phyloP scores from a whole-genome alignment of 2,797 vertebrate species.

The Adelosebastes latens region DNA sequence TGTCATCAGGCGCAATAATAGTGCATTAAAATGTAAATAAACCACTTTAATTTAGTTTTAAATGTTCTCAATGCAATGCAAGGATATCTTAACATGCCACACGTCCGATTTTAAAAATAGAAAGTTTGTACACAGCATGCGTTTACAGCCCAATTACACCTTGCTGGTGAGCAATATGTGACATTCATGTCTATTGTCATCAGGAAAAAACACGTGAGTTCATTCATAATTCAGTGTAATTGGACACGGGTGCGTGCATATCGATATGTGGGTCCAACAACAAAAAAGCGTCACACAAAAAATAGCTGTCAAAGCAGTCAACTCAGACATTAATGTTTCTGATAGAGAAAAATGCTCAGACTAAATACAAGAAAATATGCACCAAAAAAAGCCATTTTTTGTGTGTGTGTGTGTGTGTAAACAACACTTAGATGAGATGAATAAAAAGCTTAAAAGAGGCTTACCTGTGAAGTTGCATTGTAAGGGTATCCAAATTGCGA shows the following conservation, averaged over 20 bases:
- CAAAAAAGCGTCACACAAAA: constrained; percentile 57
- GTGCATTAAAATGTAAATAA: constrained; percentile 4
- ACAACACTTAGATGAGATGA: constrained; percentile 22
- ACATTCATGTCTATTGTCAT: constrained; percentile 83
- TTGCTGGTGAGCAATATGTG: constrained; percentile 69
- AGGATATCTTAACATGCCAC: not conserved
- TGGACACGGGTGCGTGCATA: constrained; percentile 72
- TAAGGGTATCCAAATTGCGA: constrained; percentile 98
- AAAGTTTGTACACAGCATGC: constrained; percentile 59
- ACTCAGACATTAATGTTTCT: constrained; percentile 22
- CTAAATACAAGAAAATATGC: constrained; percentile 29
- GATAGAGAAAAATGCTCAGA: constrained; percentile 18
- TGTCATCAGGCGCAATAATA: constrained; percentile 3
- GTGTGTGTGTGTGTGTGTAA: not conserved
- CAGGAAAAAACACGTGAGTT: constrained; percentile 85
- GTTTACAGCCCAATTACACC: constrained; percentile 63
- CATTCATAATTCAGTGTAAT: constrained; percentile 88
- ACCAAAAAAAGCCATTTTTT: not conserved
- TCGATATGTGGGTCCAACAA: constrained; percentile 75
- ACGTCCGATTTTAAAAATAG: not conserved
- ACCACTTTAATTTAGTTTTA: not conserved
- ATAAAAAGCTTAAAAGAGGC: constrained; percentile 56
- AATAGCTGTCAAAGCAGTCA: constrained; percentile 51
- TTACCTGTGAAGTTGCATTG: constrained; percentile 97
- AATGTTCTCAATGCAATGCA: not conserved